Evolutionary conservation across 2,797 vertebrate species (phyloP).

Genomic region (Darevskia nairensis): DNA sequence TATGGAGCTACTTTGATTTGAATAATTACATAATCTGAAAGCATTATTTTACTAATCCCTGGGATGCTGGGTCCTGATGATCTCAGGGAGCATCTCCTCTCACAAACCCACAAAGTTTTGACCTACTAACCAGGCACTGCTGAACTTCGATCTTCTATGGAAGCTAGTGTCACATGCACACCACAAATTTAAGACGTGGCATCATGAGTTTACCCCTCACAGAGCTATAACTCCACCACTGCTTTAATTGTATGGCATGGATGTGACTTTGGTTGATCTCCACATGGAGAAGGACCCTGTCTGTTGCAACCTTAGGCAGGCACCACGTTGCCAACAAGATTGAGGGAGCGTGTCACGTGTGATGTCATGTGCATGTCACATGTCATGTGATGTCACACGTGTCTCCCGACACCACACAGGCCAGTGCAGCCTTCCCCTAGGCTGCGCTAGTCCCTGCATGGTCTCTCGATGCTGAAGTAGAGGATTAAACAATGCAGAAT

Average conservation of each 20-base stretch:
- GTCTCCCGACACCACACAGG: too few relatives aligned
- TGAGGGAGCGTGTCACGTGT: too few relatives aligned
- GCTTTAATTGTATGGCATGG: too few relatives aligned
- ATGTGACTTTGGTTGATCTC: neutral
- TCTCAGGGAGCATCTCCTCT: neutral
- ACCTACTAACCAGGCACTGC: neutral
- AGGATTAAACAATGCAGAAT: neutral
- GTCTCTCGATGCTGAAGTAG: neutral
- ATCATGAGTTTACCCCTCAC: too few relatives aligned
- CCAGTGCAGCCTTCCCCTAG: too few relatives aligned
- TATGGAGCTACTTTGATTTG: neutral
- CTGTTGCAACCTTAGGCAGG: neutral
- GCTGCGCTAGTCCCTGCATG: too few relatives aligned
- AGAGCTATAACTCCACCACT: too few relatives aligned
- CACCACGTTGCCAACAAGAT: too few relatives aligned
- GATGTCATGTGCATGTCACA: too few relatives aligned
- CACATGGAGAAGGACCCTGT: neutral
- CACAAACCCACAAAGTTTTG: neutral
- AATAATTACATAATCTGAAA: neutral
- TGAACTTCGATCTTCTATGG: neutral
- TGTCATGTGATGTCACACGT: too few relatives aligned
- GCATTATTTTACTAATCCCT: neutral
- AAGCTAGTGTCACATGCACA: too few relatives aligned
- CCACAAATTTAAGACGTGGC: too few relatives aligned
- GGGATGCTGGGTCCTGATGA: neutral